These are phyloP conservation scores for Leucophenga montana DNA, from an alignment of 2,888 invertebrate genomes.

Conservation along the genomic window DNA sequence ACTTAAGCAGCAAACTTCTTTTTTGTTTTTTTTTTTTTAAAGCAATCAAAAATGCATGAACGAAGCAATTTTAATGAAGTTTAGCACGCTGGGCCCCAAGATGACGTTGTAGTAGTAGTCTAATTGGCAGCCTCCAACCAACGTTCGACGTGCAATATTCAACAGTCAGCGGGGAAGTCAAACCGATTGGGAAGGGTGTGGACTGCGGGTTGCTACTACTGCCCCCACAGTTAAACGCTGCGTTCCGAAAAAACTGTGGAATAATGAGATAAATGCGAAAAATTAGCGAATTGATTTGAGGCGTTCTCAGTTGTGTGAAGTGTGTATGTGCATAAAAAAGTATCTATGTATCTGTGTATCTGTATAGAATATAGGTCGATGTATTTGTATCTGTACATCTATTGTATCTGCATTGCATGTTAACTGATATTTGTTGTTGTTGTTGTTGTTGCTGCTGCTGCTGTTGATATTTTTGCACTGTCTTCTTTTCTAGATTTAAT, in stretches of 20 bases:
- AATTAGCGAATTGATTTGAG: constrained; percentile 62
- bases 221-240: constrained; percentile 60
- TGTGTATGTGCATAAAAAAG: too few species aligned
- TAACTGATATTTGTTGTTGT: constrained; percentile 1
- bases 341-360: too few species aligned
- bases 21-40: constrained; percentile 29
- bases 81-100: constrained; percentile 61
- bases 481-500: constrained; percentile 47
- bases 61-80: constrained; percentile 62
- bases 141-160: constrained; percentile 42
- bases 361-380: too few species aligned
- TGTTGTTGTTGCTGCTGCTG: too few species aligned
- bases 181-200: constrained; percentile 41
- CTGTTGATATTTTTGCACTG: too few species aligned
- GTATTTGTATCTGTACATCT: too few species aligned
- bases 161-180: constrained; percentile 45
- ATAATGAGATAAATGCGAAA: constrained; percentile 71
- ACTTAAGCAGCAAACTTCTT: too few species aligned
- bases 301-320: too few species aligned
- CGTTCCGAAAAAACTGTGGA: constrained; percentile 53
- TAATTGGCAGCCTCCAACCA: not conserved
- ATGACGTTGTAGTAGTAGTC: constrained; percentile 39
- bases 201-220: constrained; percentile 23
- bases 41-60: constrained; percentile 39
- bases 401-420: not conserved